A percentile compares a stretch with the other conserved stretches of the same genome.
phyloP scores from a whole-genome alignment of 37 sponge, comb jelly and placozoan genomes.

The Halichondria panicea region DNA sequence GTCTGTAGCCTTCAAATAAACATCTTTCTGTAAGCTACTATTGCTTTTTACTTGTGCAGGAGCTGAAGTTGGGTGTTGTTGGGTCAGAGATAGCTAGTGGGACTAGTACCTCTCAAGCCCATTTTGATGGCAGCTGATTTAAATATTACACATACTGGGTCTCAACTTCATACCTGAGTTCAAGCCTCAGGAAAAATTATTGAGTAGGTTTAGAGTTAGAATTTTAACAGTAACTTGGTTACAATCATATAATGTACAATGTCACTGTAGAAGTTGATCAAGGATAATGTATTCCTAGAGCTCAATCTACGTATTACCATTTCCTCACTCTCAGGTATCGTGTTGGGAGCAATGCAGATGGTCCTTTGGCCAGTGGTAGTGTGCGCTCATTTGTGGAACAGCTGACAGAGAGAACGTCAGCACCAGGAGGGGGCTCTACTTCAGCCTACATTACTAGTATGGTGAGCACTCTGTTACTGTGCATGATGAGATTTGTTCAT shows the following conservation, averaged over 20 bases:
- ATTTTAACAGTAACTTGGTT: too few species aligned
- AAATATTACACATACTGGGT: constrained; percentile 95
- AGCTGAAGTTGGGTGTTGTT: constrained; percentile 57
- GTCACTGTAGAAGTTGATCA: too few species aligned
- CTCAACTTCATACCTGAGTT: constrained; percentile 85
- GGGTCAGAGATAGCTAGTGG: constrained; percentile 94
- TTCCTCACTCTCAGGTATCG: constrained; percentile 65
- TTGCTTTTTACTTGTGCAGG: constrained; percentile 37
- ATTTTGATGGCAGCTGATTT: constrained; percentile 82
- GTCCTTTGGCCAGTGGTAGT: constrained; percentile 69
- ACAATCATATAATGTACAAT: too few species aligned
- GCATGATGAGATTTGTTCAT: too few species aligned
- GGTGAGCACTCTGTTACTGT: too few species aligned
- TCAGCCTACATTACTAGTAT: constrained; percentile 86
- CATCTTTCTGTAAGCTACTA: too few species aligned
- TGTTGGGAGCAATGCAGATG: constrained; percentile 61
- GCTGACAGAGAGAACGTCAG: constrained; percentile 62
- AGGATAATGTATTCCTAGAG: too few species aligned
- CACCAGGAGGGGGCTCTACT: constrained; percentile 95
- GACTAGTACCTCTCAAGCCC: constrained; percentile 83
- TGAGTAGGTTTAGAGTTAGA: constrained; percentile 77
- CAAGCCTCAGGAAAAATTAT: constrained; percentile 83
- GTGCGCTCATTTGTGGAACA: constrained; percentile 77
- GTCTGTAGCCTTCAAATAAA: too few species aligned
- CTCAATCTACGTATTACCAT: too few species aligned